Evolutionary conservation across 2,797 vertebrate genomes (phyloP), one percentile per base, ranked within the genome.

Genomic region (Iguana delicatissima): DNA sequence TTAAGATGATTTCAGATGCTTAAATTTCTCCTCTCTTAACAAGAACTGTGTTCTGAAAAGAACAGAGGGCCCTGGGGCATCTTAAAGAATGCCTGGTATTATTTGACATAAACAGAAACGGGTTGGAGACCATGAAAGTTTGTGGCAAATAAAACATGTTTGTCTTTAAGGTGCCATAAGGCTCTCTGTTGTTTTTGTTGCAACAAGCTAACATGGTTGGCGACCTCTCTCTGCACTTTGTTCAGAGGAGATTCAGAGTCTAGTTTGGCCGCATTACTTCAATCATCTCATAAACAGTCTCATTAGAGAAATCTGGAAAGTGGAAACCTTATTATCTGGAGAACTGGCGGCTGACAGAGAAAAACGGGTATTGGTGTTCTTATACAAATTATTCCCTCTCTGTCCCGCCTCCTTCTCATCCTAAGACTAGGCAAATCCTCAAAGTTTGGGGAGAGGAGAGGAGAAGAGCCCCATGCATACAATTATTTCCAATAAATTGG

Each of bases 311-410:
- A 50, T n/a, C 22, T 38, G 52, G 80, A 50, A 67, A 88, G 77
- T 24, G 62, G 50, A 81, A 87, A 62, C 14, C 29, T 80, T 73
- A 38, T 73, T 82, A 38, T 62, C 9, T 76, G 52, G 80, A 89
- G 55, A 84, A 83, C 16, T 18, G 14, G 80, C 62, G 80, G 55
- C 35, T 74, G 69, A 83, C 87, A 89, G 67, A 89, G 80, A 89
- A 89, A 83, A 89, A 89, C 62, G 64, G 72, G n/a, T n/a, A 32
- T 22, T 38, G 8, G 64, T 46, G 6, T 24, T 22, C 52, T 76
- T 74, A 74, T 42, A 29, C 26, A 76, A 89, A 76, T 59, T n/a
- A 55, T 76, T 89, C 12, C 67, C 32, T 55, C 24, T 46, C 18
- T 26, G 26, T 83, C 9, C 64, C 10, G 10, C 14, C 20, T 67